Percentiles rank a stretch among this genome's conserved stretches.
phyloP scores from a whole-genome alignment of 2,113 vertebrate genomes.

The Hymenochirus boettgeri region DNA sequence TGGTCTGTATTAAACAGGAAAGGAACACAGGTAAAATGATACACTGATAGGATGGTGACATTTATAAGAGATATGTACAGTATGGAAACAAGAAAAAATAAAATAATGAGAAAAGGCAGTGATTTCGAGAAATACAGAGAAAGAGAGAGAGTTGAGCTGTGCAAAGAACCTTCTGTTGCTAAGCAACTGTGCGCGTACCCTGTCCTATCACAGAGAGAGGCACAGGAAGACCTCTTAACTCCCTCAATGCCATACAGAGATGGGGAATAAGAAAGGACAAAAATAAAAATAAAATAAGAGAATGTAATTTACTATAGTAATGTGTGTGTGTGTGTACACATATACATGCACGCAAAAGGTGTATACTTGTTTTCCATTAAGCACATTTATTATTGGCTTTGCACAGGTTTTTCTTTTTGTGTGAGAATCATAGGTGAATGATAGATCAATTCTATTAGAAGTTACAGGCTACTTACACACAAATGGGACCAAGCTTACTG shows the following conservation, averaged over 20 bases:
- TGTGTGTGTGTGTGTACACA: no score
- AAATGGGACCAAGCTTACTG: no score
- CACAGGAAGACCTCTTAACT: slow-evolving; percentile 37
- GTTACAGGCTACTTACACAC: no score
- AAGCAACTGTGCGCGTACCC: slow-evolving; percentile 41
- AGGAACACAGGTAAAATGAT: neutral
- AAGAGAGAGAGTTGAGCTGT: slow-evolving; percentile 33
- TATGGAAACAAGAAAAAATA: slow-evolving; percentile 19
- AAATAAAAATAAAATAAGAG: slow-evolving; percentile 44
- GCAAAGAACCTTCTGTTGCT: slow-evolving; percentile 36
- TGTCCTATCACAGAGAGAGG: slow-evolving; percentile 36
- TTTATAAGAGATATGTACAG: slow-evolving; percentile 6
- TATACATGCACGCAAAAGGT: no score
- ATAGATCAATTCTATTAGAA: no score
- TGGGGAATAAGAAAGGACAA: slow-evolving; percentile 21
- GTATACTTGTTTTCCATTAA: no score
- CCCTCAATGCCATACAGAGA: slow-evolving; percentile 19
- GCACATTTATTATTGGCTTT: no score
- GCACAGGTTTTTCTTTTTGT: no score
- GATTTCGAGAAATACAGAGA: no score
- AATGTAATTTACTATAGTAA: no score
- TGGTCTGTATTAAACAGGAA: neutral
- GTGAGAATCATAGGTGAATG: no score
- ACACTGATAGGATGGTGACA: neutral
- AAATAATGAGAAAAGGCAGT: slow-evolving; percentile 26